These are phyloP conservation scores for Trypoxylon attenuatum DNA, from an alignment of 2,888 invertebrate genomes.

Conservation along the genomic window DNA sequence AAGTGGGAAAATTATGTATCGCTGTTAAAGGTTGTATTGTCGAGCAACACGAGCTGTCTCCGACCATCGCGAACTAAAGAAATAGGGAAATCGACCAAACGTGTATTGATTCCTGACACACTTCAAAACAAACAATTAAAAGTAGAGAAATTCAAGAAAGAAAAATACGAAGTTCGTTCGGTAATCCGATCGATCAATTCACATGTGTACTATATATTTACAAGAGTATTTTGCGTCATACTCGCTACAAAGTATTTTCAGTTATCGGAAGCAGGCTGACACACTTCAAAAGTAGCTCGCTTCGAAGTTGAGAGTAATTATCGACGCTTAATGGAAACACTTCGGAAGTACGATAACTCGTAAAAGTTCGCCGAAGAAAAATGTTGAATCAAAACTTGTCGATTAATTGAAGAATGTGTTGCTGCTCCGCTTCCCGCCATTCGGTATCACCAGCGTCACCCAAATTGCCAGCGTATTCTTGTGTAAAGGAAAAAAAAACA, in stretches of 20 bases:
- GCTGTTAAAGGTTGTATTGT: no score
- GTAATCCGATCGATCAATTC: neutral
- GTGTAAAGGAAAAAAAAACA: no score
- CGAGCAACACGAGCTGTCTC: neutral
- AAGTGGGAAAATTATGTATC: no score
- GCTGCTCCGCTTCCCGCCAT: conserved; percentile 91
- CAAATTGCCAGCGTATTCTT: conserved; percentile 96
- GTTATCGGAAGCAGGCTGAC: no score
- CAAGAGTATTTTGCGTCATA: neutral
- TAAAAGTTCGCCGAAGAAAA: conserved; percentile 17
- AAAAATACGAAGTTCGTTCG: neutral
- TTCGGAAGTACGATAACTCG: neutral
- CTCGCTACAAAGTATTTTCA: no score
- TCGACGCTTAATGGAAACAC: neutral
- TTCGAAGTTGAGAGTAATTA: neutral
- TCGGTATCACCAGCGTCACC: conserved; percentile 91
- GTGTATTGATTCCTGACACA: neutral
- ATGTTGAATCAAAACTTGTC: conserved; percentile 87
- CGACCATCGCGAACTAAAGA: neutral
- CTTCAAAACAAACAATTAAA: conserved; percentile 14
- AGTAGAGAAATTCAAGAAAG: neutral
- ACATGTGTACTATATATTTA: neutral
- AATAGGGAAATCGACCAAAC: neutral
- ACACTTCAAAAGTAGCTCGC: no score
- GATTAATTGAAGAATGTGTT: conserved; percentile 92